Evolutionary conservation across 2,113 vertebrate species (phyloP).

Genomic region (Phoenicopterus ruber): DNA sequence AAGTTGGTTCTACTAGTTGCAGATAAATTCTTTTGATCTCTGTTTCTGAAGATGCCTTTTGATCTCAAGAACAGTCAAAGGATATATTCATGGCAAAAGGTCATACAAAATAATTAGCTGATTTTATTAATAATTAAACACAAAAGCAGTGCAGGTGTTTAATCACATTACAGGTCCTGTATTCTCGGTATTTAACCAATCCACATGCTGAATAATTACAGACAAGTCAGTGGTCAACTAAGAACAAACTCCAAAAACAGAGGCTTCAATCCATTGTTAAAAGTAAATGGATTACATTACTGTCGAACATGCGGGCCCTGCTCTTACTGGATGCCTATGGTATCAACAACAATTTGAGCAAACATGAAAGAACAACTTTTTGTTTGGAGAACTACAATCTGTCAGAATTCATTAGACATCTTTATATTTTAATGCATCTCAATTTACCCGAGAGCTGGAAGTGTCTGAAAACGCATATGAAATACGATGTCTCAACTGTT

Average conservation of each 20-base stretch:
- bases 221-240: background rate
- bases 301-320: background rate
- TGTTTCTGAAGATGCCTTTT: slow-evolving; percentile 20
- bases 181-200: background rate
- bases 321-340: background rate
- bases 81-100: background rate
- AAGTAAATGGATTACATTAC: background rate
- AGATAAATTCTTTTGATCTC: slow-evolving; percentile 25
- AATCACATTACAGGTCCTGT: background rate
- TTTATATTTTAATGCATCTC: background rate
- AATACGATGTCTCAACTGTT: background rate
- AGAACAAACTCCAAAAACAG: background rate
- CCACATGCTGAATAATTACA: background rate
- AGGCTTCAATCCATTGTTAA: background rate
- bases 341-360: background rate
- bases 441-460: background rate
- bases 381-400: background rate
- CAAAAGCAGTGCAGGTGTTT: background rate
- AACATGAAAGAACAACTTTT: background rate
- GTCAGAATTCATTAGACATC: background rate
- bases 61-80: background rate
- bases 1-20: background rate
- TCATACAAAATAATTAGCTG: slow-evolving; percentile 18
- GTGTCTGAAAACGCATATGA: background rate
- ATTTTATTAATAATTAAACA: slow-evolving; percentile 9